phyloP scores from a whole-genome alignment of 2,888 invertebrate species.

The Dendrolimus pini region DNA sequence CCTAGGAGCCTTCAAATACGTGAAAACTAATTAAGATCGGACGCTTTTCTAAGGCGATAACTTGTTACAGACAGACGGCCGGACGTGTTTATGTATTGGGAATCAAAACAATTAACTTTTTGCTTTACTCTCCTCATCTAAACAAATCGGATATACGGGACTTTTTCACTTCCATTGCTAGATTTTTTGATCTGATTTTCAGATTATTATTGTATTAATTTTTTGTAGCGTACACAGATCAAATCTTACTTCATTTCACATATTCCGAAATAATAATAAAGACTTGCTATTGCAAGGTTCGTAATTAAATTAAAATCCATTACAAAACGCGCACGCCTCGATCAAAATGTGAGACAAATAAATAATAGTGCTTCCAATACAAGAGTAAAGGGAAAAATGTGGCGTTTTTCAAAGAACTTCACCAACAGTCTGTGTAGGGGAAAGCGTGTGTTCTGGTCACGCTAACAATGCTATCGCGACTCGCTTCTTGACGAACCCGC shows the following conservation, averaged over 20 bases:
- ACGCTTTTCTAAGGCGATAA: constrained; percentile 73
- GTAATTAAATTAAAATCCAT: constrained; percentile 35
- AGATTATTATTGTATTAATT: neutral
- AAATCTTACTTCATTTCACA: too few species aligned
- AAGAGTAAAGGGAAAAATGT: constrained; percentile 59
- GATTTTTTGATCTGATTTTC: neutral
- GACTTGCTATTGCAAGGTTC: too few species aligned
- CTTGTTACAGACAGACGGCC: constrained; percentile 56
- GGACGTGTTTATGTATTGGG: constrained; percentile 68
- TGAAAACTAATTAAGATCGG: constrained; percentile 77
- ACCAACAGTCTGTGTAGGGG: constrained; percentile 59
- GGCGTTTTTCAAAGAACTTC: constrained; percentile 74
- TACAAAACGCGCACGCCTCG: constrained; percentile 56
- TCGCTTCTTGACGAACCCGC: constrained; percentile 63
- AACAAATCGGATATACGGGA: constrained; percentile 37
- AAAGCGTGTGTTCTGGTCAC: constrained; percentile 66
- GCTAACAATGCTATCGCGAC: constrained; percentile 66
- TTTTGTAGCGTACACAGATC: neutral
- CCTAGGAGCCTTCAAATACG: constrained; percentile 71
- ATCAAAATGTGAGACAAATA: constrained; percentile 71
- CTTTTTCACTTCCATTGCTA: neutral
- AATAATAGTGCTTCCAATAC: constrained; percentile 59
- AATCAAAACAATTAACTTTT: constrained; percentile 76
- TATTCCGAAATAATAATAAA: neutral
- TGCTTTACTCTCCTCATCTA: constrained; percentile 54